These are phyloP conservation scores for Menura novaehollandiae DNA, from an alignment of 2,113 vertebrate genomes.

Conservation along the genomic window DNA sequence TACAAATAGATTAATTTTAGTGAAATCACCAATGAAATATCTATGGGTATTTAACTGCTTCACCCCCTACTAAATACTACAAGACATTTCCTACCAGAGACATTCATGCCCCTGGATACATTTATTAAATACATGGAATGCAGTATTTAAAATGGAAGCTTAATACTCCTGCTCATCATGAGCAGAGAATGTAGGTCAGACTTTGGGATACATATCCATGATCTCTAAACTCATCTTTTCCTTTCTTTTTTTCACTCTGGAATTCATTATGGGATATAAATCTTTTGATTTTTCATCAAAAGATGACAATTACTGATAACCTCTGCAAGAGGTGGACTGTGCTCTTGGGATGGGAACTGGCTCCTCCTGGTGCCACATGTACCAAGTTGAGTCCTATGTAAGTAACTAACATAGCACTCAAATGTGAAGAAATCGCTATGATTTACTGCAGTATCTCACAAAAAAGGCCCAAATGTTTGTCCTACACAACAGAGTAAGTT, in stretches of 20 bases:
- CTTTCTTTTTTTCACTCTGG: neutral
- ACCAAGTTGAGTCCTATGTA: rapidly evolving
- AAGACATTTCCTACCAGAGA: neutral
- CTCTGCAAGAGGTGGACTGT: neutral
- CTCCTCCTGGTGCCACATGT: neutral
- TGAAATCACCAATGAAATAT: neutral
- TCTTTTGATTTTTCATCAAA: neutral
- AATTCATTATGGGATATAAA: neutral
- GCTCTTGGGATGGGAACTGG: neutral
- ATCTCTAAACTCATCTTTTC: neutral
- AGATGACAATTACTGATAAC: neutral
- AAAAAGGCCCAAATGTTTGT: neutral
- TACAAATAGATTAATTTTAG: neutral
- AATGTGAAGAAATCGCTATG: neutral
- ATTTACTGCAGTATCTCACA: neutral
- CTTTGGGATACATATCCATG: neutral
- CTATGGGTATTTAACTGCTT: neutral
- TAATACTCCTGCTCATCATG: neutral
- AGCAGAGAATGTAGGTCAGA: neutral
- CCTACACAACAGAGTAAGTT: neutral
- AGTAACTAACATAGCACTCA: neutral
- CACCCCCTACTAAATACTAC: neutral
- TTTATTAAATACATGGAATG: neutral
- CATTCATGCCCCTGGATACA: neutral
- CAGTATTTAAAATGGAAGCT: neutral